Evolutionary conservation across 2,797 vertebrate species (phyloP).

Genomic region (Erithacus rubecula): DNA sequence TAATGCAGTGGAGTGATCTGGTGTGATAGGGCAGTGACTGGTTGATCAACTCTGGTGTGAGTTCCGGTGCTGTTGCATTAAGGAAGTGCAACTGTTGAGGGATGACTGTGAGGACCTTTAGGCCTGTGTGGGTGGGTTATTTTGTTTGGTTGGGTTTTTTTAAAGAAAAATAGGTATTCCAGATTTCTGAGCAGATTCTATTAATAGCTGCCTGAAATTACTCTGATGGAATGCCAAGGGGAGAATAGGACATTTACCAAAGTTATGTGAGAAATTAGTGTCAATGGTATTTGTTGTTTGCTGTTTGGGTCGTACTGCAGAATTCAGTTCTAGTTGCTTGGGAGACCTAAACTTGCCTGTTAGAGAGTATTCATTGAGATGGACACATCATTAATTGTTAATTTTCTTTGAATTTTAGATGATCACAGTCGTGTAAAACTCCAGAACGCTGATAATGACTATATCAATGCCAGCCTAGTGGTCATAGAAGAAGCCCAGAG

Average conservation of each 20-base stretch:
- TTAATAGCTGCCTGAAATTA: not conserved
- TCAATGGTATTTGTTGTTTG: not conserved
- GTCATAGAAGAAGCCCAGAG: slow-evolving; percentile 92
- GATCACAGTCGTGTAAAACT: slow-evolving; percentile 97
- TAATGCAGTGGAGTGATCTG: not conserved
- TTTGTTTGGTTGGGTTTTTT: not conserved
- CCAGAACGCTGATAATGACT: slow-evolving; percentile 91
- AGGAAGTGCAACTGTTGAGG: not conserved
- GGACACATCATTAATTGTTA: not conserved
- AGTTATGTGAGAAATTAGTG: not conserved
- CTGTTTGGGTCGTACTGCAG: not conserved
- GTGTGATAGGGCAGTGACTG: not conserved
- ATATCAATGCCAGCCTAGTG: slow-evolving; percentile 96
- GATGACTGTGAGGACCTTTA: not conserved
- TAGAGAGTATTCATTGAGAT: not conserved
- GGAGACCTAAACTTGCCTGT: not conserved
- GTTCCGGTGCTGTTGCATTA: not conserved
- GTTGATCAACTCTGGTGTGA: not conserved
- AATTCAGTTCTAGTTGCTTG: not conserved
- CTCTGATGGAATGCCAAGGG: not conserved
- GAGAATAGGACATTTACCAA: not conserved
- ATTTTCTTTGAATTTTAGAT: slow-evolving; percentile 78
- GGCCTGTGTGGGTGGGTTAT: not conserved
- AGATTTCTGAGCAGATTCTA: not conserved
- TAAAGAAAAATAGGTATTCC: not conserved